Conservation (phyloP, 2,888 invertebrate species). For the Oligia latruncula region DNA sequence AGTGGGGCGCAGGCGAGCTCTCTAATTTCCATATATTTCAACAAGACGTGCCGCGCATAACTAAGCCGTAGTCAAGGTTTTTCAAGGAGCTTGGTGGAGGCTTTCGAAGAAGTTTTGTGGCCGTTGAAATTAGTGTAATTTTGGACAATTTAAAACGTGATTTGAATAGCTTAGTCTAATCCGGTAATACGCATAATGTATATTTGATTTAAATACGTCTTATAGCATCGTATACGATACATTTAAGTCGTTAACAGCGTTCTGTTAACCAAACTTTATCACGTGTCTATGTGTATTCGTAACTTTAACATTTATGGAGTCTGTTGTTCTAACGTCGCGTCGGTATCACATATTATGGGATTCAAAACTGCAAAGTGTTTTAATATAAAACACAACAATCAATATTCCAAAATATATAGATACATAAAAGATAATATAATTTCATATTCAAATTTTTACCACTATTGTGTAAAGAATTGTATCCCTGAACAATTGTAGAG, state of each 20-base stretch:
- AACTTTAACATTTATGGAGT: background rate
- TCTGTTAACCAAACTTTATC: conserved; percentile 23
- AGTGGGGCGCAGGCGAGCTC: conserved; percentile 68
- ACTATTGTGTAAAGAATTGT: conserved; percentile 33
- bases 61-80: conserved; percentile 51
- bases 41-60: conserved; percentile 72
- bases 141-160: conserved; percentile 32
- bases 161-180: conserved; percentile 30
- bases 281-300: conserved; percentile 1
- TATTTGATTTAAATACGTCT: background rate
- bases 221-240: background rate
- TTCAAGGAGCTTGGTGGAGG: conserved; percentile 44
- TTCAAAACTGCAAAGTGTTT: conserved; percentile 25
- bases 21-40: conserved; percentile 81
- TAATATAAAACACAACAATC: background rate
- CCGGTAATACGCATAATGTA: background rate
- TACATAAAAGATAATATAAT: conserved; percentile 23
- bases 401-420: conserved; percentile 1
- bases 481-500: conserved; percentile 39
- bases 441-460: conserved; percentile 30
- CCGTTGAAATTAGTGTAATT: conserved; percentile 32
- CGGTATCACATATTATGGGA: background rate
- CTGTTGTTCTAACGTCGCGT: background rate
- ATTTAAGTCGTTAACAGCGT: background rate
- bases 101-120: conserved; percentile 32